Percentiles rank a stretch among this genome's conserved stretches.
These are phyloP conservation scores for Bembecia ichneumoniformis DNA, from an alignment of 2,888 invertebrate species.

Conservation along the genomic window DNA sequence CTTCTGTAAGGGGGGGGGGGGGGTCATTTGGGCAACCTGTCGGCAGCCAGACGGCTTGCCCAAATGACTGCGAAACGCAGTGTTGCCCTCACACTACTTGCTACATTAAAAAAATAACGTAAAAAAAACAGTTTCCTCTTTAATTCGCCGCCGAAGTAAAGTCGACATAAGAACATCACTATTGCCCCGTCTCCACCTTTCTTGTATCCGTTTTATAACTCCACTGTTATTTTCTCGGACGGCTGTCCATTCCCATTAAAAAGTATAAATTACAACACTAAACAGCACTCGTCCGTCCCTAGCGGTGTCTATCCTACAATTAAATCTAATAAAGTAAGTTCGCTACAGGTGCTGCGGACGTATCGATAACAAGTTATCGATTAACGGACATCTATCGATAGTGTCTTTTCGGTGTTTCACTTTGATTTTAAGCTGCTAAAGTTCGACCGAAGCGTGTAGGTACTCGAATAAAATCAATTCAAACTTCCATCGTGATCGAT, in stretches of 20 bases:
- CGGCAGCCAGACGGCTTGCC: too few species aligned
- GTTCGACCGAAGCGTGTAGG: too few species aligned
- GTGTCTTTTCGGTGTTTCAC: conserved; percentile 8
- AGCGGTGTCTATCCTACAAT: conserved; percentile 1
- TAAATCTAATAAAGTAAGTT: conserved; percentile 1
- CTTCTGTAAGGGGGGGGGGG: too few species aligned
- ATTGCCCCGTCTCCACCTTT: background rate
- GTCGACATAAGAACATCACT: background rate
- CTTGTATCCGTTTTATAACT: background rate
- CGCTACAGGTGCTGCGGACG: conserved; percentile 35
- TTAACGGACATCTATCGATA: conserved; percentile 26
- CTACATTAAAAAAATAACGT: too few species aligned
- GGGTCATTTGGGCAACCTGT: too few species aligned
- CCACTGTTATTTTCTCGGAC: background rate
- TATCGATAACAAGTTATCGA: conserved; percentile 37
- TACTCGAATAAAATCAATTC: too few species aligned
- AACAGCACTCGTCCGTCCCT: background rate
- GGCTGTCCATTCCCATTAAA: background rate
- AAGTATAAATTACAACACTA: background rate
- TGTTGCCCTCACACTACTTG: too few species aligned
- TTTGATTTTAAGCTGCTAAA: background rate
- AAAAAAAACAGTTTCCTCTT: too few species aligned
- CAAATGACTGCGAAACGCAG: too few species aligned
- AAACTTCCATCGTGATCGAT: too few species aligned
- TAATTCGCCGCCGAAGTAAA: too few species aligned